phyloP scores from a whole-genome alignment of 2,113 vertebrate genomes.

The Solenodon paradoxus region DNA sequence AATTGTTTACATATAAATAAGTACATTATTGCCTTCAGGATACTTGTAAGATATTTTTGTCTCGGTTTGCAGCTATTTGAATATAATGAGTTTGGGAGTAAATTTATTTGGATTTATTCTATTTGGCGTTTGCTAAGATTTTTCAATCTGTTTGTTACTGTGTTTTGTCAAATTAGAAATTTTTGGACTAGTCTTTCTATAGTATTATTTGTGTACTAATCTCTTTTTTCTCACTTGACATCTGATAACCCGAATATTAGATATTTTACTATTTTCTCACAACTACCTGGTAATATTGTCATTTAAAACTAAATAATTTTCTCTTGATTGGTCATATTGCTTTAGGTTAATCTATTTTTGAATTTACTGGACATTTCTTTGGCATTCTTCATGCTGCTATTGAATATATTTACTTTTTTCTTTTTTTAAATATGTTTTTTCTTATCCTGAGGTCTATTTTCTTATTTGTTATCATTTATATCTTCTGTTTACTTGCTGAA shows the following conservation, averaged over 20 bases:
- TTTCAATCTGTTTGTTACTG: neutral
- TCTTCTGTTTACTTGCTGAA: neutral
- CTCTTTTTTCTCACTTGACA: neutral
- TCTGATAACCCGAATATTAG: neutral
- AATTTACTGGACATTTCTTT: neutral
- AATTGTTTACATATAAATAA: neutral
- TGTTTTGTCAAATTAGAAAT: neutral
- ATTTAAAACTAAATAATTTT: neutral
- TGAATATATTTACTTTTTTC: neutral
- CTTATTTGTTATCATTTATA: neutral
- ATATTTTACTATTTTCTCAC: neutral
- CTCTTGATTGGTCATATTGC: neutral
- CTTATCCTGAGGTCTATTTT: too few relatives aligned
- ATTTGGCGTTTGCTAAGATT: neutral
- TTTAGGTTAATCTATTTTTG: neutral
- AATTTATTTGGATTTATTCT: neutral
- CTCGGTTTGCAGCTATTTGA: neutral
- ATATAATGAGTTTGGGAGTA: neutral
- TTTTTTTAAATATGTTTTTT: neutral
- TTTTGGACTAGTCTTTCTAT: neutral
- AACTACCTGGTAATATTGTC: neutral
- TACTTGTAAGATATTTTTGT: neutral
- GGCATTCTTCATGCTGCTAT: neutral
- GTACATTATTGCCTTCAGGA: neutral
- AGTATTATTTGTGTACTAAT: neutral